Conservation (phyloP, 2,888 invertebrate species). For the Oligia strigilis region DNA sequence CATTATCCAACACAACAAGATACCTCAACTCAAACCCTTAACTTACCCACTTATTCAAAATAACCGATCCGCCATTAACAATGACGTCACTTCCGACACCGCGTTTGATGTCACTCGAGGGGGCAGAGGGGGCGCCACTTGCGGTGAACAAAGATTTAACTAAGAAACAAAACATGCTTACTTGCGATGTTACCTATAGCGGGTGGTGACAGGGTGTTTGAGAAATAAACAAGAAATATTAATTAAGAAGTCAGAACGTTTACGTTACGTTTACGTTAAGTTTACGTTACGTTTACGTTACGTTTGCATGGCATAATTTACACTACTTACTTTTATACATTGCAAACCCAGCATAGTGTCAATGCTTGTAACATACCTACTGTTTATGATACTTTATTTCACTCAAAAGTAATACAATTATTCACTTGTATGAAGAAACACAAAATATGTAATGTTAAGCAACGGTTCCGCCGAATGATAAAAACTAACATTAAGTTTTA, state of each 20-base stretch:
- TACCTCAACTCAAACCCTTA: conserved; percentile 35
- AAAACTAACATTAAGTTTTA: background rate
- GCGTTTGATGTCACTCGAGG: conserved; percentile 81
- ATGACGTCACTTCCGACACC: conserved; percentile 75
- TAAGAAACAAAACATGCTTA: conserved; percentile 87
- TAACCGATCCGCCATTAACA: conserved; percentile 69
- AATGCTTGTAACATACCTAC: background rate
- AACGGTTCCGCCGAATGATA: background rate
- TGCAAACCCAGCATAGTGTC: background rate
- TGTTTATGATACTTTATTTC: background rate
- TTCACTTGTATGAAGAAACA: background rate
- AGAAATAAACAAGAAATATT: background rate
- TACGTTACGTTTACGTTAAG: too few relatives aligned
- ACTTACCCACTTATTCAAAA: conserved; percentile 57
- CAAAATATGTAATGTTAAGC: too few relatives aligned
- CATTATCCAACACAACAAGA: conserved; percentile 18
- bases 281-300: too few relatives aligned
- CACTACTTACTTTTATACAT: background rate
- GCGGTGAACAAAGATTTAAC: conserved; percentile 84
- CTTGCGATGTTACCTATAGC: conserved; percentile 82
- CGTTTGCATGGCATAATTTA: background rate
- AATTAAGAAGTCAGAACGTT: too few relatives aligned
- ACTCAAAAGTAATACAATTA: background rate
- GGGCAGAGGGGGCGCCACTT: conserved; percentile 61
- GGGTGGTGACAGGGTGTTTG: conserved; percentile 71